Evolutionary conservation across 2,113 vertebrate genomes (phyloP), one percentile per base, ranked within the genome.

Genomic region (Chrysochloris asiatica): DNA sequence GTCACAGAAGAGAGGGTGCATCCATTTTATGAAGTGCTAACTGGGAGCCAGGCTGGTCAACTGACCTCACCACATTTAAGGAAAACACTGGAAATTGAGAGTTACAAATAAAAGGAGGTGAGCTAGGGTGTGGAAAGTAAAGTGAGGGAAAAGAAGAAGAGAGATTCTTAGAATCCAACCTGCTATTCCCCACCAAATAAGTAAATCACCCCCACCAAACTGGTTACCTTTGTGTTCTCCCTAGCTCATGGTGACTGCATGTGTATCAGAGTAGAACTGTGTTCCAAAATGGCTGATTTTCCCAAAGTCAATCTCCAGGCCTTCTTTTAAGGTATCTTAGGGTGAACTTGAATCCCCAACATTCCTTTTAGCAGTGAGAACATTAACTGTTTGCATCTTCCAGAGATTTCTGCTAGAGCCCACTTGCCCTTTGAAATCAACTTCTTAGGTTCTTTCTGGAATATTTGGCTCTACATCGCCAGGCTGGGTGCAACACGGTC

Each of bases 401-500:
- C n/a, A n/a, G n/a, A n/a, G n/a, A n/a, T n/a, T n/a, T n/a, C n/a
- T n/a, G n/a, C n/a, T n/a, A n/a, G 36, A 22, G 19, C 54, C 14
- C 33, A 67, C 63, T 22, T 7, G 12, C 61, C 2, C 12, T 26
- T 63, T 88, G 54, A 72, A 47, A n/a, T 9, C 22, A 6, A 13
- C 1, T 28, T 83, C 52, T 7, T 28, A 8, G 30, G 13, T 4
- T 73, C 8, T 33, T 17, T 67, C 45, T 45, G 33, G 30, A 48
- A 12, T 71, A 26, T 33, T 7, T 2, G n/a, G n/a, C 4, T 36
- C 6, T 47, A 1, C 8, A 1, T 38, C 11, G 13, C 12, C 2
- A 59, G 30, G 24, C 1, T 26, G 43, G n/a, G 21, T 26, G 17
- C 36, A 30, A 6, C 43, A 21, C 59, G 41, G 13, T 50, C 41